These are phyloP conservation scores for Nannoperca obscura DNA, from an alignment of 2,797 vertebrate genomes.

Conservation along the genomic window DNA sequence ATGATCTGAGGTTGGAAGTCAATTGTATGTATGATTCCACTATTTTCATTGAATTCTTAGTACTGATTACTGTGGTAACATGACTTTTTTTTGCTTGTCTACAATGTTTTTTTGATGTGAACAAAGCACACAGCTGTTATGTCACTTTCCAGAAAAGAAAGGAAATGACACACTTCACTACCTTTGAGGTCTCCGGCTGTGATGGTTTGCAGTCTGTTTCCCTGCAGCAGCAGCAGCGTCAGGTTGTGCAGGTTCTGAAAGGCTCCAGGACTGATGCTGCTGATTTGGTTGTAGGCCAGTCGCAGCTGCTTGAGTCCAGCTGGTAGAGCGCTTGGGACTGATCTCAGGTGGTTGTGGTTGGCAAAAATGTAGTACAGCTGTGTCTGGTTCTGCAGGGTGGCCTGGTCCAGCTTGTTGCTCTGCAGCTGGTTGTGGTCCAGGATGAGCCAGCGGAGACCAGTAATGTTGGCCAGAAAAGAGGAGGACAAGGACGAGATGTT, in stretches of 20 bases:
- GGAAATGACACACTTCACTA: slow-evolving; percentile 54
- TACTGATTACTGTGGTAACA: not conserved
- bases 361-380: slow-evolving; percentile 82
- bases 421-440: slow-evolving; percentile 84
- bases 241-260: slow-evolving; percentile 80
- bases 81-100: not conserved
- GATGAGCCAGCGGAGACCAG: slow-evolving; percentile 83
- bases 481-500: slow-evolving; percentile 76
- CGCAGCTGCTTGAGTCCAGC: slow-evolving; percentile 82
- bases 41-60: not conserved
- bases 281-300: slow-evolving; percentile 84
- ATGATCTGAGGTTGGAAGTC: not conserved
- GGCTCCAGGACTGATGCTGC: slow-evolving; percentile 67
- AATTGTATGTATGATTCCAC: not conserved
- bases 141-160: slow-evolving; percentile 11
- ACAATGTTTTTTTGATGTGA: not conserved
- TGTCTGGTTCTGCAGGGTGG: slow-evolving; percentile 74
- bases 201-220: slow-evolving; percentile 81
- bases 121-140: not conserved
- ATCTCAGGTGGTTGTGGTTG: slow-evolving; percentile 82
- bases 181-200: slow-evolving; percentile 78
- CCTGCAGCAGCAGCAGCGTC: slow-evolving; percentile 85
- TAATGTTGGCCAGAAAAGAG: slow-evolving; percentile 71
- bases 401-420: slow-evolving; percentile 64
- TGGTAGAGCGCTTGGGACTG: slow-evolving; percentile 78